Evolutionary conservation across 1,140 invertebrate genomes (phyloP), one percentile per base, ranked within the genome.

Genomic region (Drosophila sturtevanti): DNA sequence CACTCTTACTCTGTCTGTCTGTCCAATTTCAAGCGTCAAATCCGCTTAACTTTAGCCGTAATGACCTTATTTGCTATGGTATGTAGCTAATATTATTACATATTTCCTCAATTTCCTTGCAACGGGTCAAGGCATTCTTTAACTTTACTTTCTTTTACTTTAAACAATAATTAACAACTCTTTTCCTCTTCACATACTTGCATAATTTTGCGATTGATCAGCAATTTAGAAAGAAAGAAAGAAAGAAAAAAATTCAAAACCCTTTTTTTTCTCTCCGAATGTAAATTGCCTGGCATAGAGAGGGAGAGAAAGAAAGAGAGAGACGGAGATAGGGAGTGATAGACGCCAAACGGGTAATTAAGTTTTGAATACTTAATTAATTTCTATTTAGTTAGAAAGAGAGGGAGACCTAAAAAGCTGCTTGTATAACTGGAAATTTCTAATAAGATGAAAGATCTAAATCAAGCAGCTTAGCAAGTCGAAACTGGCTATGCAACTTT

Each of bases 31-130:
- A 70, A 14, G 16, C 72, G 72, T 80, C 79, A 89, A 87, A 87
- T 84, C 85, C 60, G 79, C 84, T 89, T 87, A 89, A 87, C 48
- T 84, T 69, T 69, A 64, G 70, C 73, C 82, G 79, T 87, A 87
- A 87, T 87, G 72, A 87, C 84, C 84, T 89, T 89, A 87, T 87
- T 89, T 80, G 79, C 79, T 76, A 89, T 81, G 79, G 84, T 89
- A 70, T 87, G 84, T 76, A 89, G 9, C 21, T 48, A 48, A 48
- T 72, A 84, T 87, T 87, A 89, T 87, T 87, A 87, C 81, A 81
- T 76, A 81, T 79, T 72, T 77, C 69, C 65, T 51, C 63, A 81
- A 87, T 86, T 89, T 86, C 82, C 75, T 72, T 74, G 56, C 52
- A 9, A 41, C 78, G 60, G 81, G 79, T 86, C 82, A 86, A 86